phyloP scores from a whole-genome alignment of 2,113 vertebrate species.

The Crotalus tigris region DNA sequence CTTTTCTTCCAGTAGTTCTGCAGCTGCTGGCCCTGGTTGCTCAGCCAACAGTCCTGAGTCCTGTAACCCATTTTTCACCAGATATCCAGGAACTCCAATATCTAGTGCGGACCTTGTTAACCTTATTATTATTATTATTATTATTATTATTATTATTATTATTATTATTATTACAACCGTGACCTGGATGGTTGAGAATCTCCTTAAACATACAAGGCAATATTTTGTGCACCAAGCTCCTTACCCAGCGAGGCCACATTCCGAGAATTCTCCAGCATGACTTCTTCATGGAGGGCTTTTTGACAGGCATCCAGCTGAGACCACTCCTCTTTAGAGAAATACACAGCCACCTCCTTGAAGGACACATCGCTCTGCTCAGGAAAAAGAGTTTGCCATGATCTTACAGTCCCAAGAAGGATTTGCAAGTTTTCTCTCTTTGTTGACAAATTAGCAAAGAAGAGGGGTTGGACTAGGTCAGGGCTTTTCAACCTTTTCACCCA shows the following conservation, averaged over 20 bases:
- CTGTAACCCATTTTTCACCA: no score
- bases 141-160: no score
- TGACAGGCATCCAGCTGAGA: background rate
- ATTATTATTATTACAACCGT: no score
- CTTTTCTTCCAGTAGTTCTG: no score
- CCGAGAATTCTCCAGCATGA: background rate
- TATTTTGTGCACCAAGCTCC: background rate
- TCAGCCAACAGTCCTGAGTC: no score
- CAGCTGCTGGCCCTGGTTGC: no score
- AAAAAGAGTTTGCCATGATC: background rate
- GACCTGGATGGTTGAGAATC: background rate
- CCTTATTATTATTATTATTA: no score
- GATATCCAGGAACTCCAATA: no score
- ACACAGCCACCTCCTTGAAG: background rate
- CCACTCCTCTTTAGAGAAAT: background rate
- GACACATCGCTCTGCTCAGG: background rate
- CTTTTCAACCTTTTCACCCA: no score
- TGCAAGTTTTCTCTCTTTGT: background rate
- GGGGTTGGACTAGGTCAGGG: no score
- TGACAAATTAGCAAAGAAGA: background rate
- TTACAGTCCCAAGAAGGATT: background rate
- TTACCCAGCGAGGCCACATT: background rate
- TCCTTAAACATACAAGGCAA: background rate
- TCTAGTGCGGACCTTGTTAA: no score
- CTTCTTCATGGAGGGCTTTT: background rate